A percentile compares a stretch with the other conserved stretches of the same genome.
These are phyloP conservation scores for Melanocharis versteri DNA, from an alignment of 2,113 vertebrate genomes.

Conservation along the genomic window DNA sequence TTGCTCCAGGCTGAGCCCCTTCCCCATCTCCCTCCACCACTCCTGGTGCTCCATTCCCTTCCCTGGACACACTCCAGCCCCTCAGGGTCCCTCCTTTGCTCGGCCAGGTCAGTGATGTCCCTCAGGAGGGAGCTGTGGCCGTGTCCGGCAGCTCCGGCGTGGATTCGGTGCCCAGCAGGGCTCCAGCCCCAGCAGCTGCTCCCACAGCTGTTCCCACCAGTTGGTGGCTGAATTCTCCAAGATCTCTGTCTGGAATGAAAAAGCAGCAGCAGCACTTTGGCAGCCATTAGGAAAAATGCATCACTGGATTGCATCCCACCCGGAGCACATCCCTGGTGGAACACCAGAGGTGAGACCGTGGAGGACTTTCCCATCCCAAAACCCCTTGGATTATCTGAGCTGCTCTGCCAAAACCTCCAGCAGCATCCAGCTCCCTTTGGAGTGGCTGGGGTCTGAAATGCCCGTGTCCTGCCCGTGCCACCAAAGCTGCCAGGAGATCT, in stretches of 20 bases:
- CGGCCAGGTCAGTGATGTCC: rapidly evolving
- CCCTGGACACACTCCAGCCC: neutral
- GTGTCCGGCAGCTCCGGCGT: rapidly evolving
- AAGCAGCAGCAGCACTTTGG: constrained; percentile 17
- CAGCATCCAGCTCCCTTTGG: neutral
- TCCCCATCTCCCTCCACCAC: neutral
- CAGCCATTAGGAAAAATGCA: neutral
- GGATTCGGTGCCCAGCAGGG: neutral
- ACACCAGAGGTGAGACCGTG: rapidly evolving
- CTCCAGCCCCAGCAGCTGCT: constrained; percentile 42
- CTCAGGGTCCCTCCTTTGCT: neutral
- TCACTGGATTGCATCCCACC: neutral
- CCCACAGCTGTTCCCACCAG: constrained; percentile 54
- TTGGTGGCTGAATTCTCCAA: constrained; percentile 44
- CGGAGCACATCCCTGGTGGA: neutral
- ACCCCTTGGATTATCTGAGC: neutral
- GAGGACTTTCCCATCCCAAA: neutral
- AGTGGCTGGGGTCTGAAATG: neutral
- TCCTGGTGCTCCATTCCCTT: neutral
- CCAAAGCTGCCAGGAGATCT: too few species aligned
- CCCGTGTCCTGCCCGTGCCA: neutral
- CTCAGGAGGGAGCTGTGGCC: neutral
- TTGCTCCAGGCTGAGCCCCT: neutral
- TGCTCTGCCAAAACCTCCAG: neutral
- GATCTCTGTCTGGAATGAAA: constrained; percentile 46